A percentile compares a stretch with the other conserved stretches of the same genome.
Conservation (phyloP, 2,113 vertebrate genomes). For the Pachycephala philippinensis region DNA sequence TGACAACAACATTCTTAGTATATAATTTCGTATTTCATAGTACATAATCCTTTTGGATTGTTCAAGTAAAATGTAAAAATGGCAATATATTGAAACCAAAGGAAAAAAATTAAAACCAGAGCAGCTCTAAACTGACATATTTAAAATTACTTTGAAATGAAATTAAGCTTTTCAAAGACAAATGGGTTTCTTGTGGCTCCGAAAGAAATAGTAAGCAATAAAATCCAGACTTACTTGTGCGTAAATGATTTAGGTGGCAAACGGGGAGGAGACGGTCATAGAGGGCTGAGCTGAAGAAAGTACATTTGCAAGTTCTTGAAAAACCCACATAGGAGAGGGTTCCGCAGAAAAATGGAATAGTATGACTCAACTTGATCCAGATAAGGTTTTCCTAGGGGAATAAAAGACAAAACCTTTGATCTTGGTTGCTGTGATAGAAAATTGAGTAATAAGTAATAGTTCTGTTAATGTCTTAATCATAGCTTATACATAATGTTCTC, state of each 20-base stretch:
- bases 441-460: not conserved
- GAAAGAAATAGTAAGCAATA: not conserved
- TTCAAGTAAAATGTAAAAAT: not conserved
- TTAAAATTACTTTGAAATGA: not conserved
- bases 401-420: slow-evolving; percentile 16
- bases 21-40: not conserved
- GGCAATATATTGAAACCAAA: not conserved
- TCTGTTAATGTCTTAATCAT: not conserved
- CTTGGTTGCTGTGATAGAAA: not conserved
- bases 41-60: not conserved
- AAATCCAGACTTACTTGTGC: not conserved
- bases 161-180: not conserved
- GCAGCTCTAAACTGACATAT: not conserved
- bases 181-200: not conserved
- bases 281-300: not conserved
- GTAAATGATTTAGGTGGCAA: not conserved
- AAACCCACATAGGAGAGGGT: not conserved
- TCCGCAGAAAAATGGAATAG: not conserved
- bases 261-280: not conserved
- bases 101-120: not conserved
- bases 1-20: not conserved
- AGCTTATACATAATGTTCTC: not conserved
- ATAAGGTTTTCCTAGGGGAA: not conserved
- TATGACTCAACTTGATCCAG: not conserved
- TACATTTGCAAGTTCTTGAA: not conserved